Percentiles rank a stretch among this genome's conserved stretches.
Evolutionary conservation across 2,113 vertebrate genomes (phyloP).

Genomic region (Ovis canadensis): DNA sequence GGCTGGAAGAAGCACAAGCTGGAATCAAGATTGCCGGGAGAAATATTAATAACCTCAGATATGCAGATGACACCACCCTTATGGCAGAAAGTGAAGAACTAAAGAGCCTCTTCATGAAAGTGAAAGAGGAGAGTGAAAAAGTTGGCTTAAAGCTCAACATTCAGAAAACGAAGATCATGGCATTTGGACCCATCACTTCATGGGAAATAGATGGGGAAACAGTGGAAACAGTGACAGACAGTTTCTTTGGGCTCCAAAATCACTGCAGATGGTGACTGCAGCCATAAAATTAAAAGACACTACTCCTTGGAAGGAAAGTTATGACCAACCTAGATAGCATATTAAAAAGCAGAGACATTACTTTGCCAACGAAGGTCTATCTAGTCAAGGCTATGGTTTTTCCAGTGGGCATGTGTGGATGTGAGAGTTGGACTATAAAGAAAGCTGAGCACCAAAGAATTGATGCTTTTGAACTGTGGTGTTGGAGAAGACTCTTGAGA

Average conservation of each 20-base stretch:
- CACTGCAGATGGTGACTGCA: background rate
- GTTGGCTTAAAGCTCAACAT: background rate
- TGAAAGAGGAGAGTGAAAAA: background rate
- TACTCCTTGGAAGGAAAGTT: background rate
- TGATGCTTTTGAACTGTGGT: background rate
- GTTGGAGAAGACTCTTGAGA: background rate
- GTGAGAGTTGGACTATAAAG: background rate
- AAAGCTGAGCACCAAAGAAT: fast-evolving
- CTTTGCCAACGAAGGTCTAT: fast-evolving
- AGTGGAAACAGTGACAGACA: background rate
- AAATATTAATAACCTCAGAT: background rate
- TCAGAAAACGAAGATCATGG: background rate
- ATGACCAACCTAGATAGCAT: background rate
- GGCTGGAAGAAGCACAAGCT: background rate
- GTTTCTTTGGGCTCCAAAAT: background rate
- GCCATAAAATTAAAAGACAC: background rate
- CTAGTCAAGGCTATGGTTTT: background rate
- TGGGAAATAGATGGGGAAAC: background rate
- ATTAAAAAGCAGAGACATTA: background rate
- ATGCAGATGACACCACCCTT: background rate
- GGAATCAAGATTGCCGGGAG: background rate
- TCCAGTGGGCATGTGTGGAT: background rate
- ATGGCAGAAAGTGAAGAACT: background rate
- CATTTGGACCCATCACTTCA: fast-evolving
- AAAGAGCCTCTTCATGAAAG: background rate